phyloP scores from a whole-genome alignment of 2,888 invertebrate genomes.

The Herminia tarsipennalis region DNA sequence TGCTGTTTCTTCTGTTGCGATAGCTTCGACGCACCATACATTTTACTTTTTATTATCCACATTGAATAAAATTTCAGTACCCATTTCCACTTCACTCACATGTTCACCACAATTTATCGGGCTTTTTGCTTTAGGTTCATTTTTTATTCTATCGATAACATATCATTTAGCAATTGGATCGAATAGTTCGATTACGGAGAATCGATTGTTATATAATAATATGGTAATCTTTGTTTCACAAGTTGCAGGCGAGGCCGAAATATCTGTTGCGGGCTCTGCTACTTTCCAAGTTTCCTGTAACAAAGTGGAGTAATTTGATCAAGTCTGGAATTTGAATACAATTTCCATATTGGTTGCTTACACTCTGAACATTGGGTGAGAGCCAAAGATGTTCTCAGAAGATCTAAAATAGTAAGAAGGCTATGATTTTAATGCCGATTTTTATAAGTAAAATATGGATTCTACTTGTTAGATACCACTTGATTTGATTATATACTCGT shows the following conservation, averaged over 20 bases:
- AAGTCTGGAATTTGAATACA: conserved; percentile 52
- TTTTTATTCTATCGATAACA: conserved; percentile 10
- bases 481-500: too few species aligned
- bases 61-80: conserved; percentile 18
- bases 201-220: conserved; percentile 13
- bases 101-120: conserved; percentile 17
- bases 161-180: conserved; percentile 21
- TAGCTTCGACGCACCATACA: conserved; percentile 37
- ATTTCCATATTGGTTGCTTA: conserved; percentile 48
- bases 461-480: too few species aligned
- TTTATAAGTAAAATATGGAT: too few species aligned
- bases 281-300: conserved; percentile 49
- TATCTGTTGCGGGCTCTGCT: conserved; percentile 39
- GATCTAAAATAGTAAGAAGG: conserved; percentile 32
- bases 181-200: conserved; percentile 21
- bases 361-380: conserved; percentile 39
- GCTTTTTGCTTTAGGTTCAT: conserved; percentile 32
- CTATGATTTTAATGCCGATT: conserved; percentile 21
- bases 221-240: conserved; percentile 29
- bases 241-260: conserved; percentile 22
- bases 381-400: conserved; percentile 35
- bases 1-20: conserved; percentile 38
- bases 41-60: conserved; percentile 31
- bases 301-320: conserved; percentile 53
- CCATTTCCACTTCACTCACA: conserved; percentile 32